Conservation (phyloP, 2,888 invertebrate species). For the Aspidiotus destructor region DNA sequence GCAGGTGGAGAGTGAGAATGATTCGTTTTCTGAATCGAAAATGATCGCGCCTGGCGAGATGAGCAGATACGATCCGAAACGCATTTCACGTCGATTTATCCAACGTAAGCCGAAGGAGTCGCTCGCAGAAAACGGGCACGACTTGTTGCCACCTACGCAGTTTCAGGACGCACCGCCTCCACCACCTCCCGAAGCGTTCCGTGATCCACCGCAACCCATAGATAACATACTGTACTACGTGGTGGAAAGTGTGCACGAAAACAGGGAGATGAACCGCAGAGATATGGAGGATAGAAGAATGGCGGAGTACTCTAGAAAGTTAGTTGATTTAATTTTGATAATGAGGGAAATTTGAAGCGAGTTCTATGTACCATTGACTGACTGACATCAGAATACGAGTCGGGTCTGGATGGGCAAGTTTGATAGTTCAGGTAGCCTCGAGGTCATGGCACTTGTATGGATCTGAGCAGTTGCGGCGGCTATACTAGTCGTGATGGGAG, state of each 20-base stretch:
- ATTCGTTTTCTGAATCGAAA: not conserved
- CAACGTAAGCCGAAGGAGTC: not conserved
- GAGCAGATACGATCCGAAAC: slow-evolving; percentile 23
- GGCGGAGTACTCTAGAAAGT: no score
- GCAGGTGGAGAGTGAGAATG: not conserved
- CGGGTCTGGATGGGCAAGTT: no score
- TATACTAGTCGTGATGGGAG: no score
- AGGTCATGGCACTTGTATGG: no score
- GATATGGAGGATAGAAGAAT: slow-evolving; percentile 6
- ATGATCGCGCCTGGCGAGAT: slow-evolving; percentile 8
- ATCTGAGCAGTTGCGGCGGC: no score
- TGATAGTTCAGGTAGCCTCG: no score
- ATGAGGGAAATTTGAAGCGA: no score
- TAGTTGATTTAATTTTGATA: no score
- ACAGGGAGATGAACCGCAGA: slow-evolving; percentile 18
- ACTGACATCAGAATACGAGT: no score
- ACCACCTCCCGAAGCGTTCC: slow-evolving; percentile 56
- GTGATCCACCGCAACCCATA: slow-evolving; percentile 43
- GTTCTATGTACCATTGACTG: no score
- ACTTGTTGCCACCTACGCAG: slow-evolving; percentile 68
- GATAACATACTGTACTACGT: slow-evolving; percentile 74
- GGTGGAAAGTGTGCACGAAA: slow-evolving; percentile 54
- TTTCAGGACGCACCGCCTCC: slow-evolving; percentile 67
- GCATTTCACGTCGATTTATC: slow-evolving; percentile 21
- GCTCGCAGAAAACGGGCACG: slow-evolving; percentile 15